Evolutionary conservation across 2,113 vertebrate genomes (phyloP), one percentile per base, ranked within the genome.

Genomic region (Perognathus longimembris): DNA sequence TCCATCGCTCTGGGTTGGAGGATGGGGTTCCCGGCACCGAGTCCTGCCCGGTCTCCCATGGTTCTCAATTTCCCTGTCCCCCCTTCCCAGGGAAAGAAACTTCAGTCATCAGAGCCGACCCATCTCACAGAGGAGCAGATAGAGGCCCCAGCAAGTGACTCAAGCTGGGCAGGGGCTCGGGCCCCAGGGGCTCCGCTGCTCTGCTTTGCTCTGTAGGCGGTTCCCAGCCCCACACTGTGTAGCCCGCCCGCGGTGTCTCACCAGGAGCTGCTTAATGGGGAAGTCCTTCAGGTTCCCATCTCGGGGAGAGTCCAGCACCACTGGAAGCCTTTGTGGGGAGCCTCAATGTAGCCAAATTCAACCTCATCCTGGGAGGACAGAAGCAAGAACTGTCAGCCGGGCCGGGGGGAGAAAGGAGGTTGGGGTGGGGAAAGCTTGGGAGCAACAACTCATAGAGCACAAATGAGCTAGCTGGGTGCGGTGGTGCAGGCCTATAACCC

Each of bases 301-400:
- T 82, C 97, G 98, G 15, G 99, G 99, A 3, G 99, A 99, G 92
- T 99, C 99, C 97, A 99, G 96, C 82, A 99, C 99, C 86, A 99
- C 99, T 0, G 99, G 99, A 71, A 99, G n/a, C 75, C 81, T 12
- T 99, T 99, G 93, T 99, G 99, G 18, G 99, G 99, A 0, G 99
- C 98, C 2, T 99, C 98, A 6, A 99, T 99, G 96, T 99, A 99
- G 79, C 99, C 99, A 63, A 99, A 98, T 96, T 99, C 98, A 6
- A 99, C 93, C 94, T 99, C 99, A 75, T 99, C 99, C 99, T 99
- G 85, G 0, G 34, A 32, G 69, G 66, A 95, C 59, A 59, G 5
- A 24, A 70, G 70, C 63, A 40, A 83, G 38, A 75, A 7, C 17
- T 0, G 0, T 6, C 9, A 40, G 15, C 11, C 0, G 34, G 59